Conservation (phyloP, 2,113 vertebrate species). For the Phyllostomus discolor region DNA sequence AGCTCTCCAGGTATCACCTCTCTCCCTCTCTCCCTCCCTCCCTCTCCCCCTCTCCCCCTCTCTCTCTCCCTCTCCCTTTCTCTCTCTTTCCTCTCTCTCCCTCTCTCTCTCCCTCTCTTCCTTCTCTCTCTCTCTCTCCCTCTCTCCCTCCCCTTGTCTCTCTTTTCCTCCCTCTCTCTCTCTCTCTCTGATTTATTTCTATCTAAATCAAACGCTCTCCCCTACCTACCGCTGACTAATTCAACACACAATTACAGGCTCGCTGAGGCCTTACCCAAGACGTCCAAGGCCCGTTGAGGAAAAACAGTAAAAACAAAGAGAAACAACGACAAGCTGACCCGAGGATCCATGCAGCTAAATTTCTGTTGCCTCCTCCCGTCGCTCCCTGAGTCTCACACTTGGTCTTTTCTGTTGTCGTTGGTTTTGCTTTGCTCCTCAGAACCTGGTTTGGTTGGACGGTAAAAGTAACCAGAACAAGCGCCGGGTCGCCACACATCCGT, state of each 20-base stretch:
- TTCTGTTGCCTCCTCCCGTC: neutral
- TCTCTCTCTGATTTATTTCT: too few species aligned
- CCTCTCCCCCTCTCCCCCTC: too few species aligned
- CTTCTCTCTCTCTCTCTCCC: too few species aligned
- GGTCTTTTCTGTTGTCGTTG: neutral
- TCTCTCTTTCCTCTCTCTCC: fast-evolving
- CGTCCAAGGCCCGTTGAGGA: neutral
- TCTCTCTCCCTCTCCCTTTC: fast-evolving
- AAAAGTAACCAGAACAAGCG: neutral
- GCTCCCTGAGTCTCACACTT: fast-evolving
- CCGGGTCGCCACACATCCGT: too few species aligned
- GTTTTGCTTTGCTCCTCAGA: neutral
- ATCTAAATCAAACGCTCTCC: neutral
- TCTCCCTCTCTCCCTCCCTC: fast-evolving
- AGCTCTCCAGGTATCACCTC: neutral
- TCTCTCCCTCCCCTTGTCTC: fast-evolving
- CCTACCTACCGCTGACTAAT: neutral
- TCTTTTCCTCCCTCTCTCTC: too few species aligned
- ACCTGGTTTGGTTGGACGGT: neutral
- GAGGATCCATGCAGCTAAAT: fast-evolving
- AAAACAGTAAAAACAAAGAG: neutral
- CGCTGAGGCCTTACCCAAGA: neutral
- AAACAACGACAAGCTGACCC: fast-evolving
- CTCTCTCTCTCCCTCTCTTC: fast-evolving
- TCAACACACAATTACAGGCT: neutral